These are phyloP conservation scores for Poecilus cupreus DNA, from an alignment of 2,888 invertebrate genomes.

Conservation along the genomic window DNA sequence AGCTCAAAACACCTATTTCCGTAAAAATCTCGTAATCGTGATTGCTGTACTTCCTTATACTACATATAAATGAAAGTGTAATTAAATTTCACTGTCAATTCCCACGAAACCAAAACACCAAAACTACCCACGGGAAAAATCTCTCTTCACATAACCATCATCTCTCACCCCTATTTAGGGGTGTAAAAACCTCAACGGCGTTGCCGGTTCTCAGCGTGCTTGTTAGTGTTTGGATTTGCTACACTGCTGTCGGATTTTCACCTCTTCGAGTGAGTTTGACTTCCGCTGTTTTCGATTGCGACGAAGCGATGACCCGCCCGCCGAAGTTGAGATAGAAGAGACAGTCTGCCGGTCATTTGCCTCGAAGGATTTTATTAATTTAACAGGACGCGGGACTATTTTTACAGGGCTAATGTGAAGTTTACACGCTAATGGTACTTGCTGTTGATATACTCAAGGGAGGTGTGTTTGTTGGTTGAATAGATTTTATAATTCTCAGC, in stretches of 20 bases:
- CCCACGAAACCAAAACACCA: too few species aligned
- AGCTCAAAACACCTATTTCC: too few species aligned
- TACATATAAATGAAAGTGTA: too few species aligned
- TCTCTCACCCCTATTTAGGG: too few species aligned
- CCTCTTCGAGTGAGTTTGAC: neutral
- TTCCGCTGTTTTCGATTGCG: neutral
- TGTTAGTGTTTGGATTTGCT: neutral
- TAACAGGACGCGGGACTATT: conserved; percentile 29
- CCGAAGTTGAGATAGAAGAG: neutral
- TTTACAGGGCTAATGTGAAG: conserved; percentile 22
- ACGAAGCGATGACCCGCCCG: conserved; percentile 16
- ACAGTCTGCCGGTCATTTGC: conserved; percentile 51
- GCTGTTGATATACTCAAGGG: neutral
- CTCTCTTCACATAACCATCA: too few species aligned
- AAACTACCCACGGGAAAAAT: too few species aligned
- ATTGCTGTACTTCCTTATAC: too few species aligned
- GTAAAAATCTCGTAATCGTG: too few species aligned
- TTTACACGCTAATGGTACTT: conserved; percentile 34
- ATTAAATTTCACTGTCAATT: too few species aligned
- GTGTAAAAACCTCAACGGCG: too few species aligned
- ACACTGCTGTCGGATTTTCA: neutral
- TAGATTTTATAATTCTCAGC: neutral
- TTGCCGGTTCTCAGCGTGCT: too few species aligned
- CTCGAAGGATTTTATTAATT: conserved; percentile 49
- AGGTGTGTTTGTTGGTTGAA: neutral